Percentiles rank a stretch among this genome's conserved stretches.
phyloP scores from a whole-genome alignment of 2,113 vertebrate species.

The Marmota flaviventris region DNA sequence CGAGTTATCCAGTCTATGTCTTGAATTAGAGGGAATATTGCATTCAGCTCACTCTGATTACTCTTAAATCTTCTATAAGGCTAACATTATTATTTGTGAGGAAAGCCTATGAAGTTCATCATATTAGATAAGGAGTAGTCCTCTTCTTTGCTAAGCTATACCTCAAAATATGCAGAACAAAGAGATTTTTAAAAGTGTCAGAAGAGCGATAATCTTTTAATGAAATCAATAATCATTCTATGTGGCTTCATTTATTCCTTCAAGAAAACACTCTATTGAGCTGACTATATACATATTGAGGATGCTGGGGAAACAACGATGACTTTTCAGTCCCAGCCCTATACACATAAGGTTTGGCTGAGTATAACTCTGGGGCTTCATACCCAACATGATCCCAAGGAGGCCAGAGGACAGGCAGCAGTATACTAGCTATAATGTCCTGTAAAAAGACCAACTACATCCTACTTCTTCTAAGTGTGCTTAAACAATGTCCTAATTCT shows the following conservation, averaged over 20 bases:
- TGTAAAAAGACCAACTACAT: slow-evolving; percentile 60
- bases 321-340: neutral
- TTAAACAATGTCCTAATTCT: slow-evolving; percentile 72
- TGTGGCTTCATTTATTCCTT: slow-evolving; percentile 39
- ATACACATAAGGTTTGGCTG: neutral
- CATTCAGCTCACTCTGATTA: slow-evolving; percentile 31
- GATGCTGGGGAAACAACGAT: slow-evolving; percentile 2
- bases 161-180: slow-evolving; percentile 57
- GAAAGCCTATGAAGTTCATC: slow-evolving; percentile 23
- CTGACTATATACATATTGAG: neutral
- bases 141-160: neutral
- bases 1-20: neutral
- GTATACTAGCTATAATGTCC: neutral
- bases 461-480: slow-evolving; percentile 39
- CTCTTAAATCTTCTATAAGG: neutral
- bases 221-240: slow-evolving; percentile 13
- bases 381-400: neutral
- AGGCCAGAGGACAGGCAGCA: slow-evolving; percentile 1
- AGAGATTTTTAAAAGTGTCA: slow-evolving; percentile 50
- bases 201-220: slow-evolving; percentile 31
- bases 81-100: neutral
- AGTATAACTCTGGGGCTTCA: neutral
- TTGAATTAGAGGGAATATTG: slow-evolving; percentile 40
- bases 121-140: neutral
- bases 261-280: slow-evolving; percentile 17